Base-by-base conservation (phyloP, 92 coral and sea anemone species). In the Palythoa grandis region DNA sequence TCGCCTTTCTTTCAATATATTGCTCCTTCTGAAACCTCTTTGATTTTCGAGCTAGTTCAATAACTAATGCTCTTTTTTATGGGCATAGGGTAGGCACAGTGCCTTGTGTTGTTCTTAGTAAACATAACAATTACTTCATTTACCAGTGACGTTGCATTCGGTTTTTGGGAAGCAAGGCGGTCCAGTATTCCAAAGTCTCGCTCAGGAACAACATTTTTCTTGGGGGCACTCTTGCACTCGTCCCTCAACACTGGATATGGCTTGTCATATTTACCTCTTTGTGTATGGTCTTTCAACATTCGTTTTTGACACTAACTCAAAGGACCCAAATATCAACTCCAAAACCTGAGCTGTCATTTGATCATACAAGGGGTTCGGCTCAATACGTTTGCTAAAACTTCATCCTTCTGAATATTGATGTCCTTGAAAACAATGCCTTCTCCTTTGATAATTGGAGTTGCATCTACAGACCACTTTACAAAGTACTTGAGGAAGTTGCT, bases 41-140 rank as follows among this genome's bases (percentile, higher is more conserved):
- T 8, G 78, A 83, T 63, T 83, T 67, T 50, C 87, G 52, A 1
- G 87, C 87, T 22, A 83, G 75, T 38, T 83, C 23, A 77, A 82
- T 82, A 8, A 82, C 25, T 16, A 38, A 23, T 37, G 24, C 87
- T 68, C 67, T 83, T 22, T 67, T 83, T 37, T 83, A 73, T 38
- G 79, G 77, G 12, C 47, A 22, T 48, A 83, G 60, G 48, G 19
- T 70, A 14, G 52, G 15, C 37, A 78, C 78, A 83, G 9, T 53
- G 70, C 25, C 5, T 47, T 40, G 87, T 71, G 70, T 70, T 38
- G 38, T 83, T 83, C 25, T 70, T 83, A 2, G 78, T 47, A 13
- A 70, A 83, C 78, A 83, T 83, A 11, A 83, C 71, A 2, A 83
- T 83, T 13, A 77, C 67, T 69, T 83, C 86, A 70, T 83, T 69